Percentiles rank a stretch among this genome's conserved stretches.
These are phyloP conservation scores for Drosophila lowei DNA, from an alignment of 1,140 invertebrate species.

Conservation along the genomic window DNA sequence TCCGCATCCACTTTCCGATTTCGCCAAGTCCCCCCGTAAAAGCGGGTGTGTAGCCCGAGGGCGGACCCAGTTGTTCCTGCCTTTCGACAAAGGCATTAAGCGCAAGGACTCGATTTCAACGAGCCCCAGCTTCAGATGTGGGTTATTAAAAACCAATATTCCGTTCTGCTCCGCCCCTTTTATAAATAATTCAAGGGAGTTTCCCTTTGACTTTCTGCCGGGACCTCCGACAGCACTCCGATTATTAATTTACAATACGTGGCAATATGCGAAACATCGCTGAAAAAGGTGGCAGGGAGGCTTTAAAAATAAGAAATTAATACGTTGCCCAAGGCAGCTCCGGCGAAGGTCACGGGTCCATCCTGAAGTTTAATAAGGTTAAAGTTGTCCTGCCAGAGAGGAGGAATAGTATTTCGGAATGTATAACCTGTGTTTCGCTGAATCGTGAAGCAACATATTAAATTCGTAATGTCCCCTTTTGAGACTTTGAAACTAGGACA, in stretches of 20 bases:
- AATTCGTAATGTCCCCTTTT: no score
- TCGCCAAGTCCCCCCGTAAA: constrained; percentile 29
- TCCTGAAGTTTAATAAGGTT: neutral
- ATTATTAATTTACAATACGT: constrained; percentile 64
- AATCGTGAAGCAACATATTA: no score
- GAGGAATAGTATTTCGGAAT: neutral
- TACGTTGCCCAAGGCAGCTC: constrained; percentile 25
- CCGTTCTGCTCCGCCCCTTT: constrained; percentile 21
- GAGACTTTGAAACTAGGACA: no score
- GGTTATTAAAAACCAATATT: constrained; percentile 47
- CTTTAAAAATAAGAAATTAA: constrained; percentile 66
- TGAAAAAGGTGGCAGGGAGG: constrained; percentile 25
- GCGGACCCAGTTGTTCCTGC: constrained; percentile 9
- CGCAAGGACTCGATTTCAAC: constrained; percentile 29
- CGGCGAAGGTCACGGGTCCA: constrained; percentile 33
- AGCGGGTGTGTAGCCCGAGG: neutral
- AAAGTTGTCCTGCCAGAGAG: constrained; percentile 4
- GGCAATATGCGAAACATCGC: constrained; percentile 50
- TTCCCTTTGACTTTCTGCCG: constrained; percentile 27
- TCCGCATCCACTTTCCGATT: constrained; percentile 17
- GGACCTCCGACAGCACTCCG: neutral
- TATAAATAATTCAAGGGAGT: constrained; percentile 34
- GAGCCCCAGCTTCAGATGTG: constrained; percentile 8
- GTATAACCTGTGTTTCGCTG: neutral
- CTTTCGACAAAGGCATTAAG: constrained; percentile 4